Evolutionary conservation across 2,113 vertebrate genomes (phyloP).

Genomic region (Oreocharis arfaki): DNA sequence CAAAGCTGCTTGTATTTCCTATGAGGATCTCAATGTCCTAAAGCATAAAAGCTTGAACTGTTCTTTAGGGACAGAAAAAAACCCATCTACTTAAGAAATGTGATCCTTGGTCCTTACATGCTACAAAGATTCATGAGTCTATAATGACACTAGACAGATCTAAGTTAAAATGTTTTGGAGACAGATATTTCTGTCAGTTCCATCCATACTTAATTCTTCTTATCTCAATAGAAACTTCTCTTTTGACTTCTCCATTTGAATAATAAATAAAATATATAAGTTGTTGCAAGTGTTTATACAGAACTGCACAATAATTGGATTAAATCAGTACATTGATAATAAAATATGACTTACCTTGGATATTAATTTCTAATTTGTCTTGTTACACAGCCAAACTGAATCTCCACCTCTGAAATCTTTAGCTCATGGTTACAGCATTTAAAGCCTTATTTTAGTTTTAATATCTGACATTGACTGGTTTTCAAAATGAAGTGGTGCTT

Average conservation of each 20-base stretch:
- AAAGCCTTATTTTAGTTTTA: conserved; percentile 14
- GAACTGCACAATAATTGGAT: not conserved
- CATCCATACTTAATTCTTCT: not conserved
- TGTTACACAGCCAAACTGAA: not conserved
- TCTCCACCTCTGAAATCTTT: not conserved
- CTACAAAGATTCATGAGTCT: conserved; percentile 6
- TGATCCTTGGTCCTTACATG: not conserved
- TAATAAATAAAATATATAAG: conserved; percentile 27
- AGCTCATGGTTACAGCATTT: not conserved
- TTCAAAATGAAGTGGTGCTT: conserved; percentile 16
- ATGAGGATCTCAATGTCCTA: not conserved
- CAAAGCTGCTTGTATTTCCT: not conserved
- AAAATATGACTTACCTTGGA: not conserved
- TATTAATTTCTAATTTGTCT: not conserved
- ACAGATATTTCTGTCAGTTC: not conserved
- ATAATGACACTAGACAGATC: not conserved
- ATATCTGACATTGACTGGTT: not conserved
- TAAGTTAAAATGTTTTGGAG: not conserved
- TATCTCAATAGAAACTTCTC: not conserved
- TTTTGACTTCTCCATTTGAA: not conserved
- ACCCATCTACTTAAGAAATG: not conserved
- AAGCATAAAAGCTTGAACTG: not conserved
- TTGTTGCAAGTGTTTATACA: not conserved
- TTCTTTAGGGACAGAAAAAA: not conserved
- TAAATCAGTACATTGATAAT: not conserved